Conservation (phyloP, 2,113 vertebrate genomes). For the Malurus elegans region DNA sequence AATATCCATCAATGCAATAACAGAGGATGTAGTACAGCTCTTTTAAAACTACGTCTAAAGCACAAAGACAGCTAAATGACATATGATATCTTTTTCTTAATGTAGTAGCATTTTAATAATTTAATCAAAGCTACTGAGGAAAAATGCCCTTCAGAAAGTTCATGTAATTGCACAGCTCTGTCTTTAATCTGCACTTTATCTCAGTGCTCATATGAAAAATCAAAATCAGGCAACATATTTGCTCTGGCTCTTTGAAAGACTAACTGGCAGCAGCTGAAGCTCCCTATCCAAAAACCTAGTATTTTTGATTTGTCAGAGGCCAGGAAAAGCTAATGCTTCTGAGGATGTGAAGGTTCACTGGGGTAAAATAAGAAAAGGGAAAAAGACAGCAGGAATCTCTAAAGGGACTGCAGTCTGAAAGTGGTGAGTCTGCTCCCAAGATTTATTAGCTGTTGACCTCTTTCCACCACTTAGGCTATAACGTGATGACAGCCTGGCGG, state of each 20-base stretch:
- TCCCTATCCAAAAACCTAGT: background rate
- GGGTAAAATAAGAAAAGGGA: background rate
- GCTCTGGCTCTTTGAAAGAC: background rate
- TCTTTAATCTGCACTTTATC: background rate
- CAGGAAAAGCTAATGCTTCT: slow-evolving; percentile 15
- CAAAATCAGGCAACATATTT: background rate
- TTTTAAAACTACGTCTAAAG: background rate
- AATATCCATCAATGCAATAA: background rate
- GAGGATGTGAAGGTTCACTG: background rate
- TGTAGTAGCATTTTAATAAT: slow-evolving; percentile 20
- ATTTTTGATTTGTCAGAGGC: slow-evolving; percentile 13
- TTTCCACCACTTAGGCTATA: slow-evolving; percentile 7
- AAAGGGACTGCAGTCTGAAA: background rate
- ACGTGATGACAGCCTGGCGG: background rate
- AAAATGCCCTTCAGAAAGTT: background rate
- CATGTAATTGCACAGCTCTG: background rate
- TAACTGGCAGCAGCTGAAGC: background rate
- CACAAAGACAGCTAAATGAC: background rate
- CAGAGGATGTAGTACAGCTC: background rate
- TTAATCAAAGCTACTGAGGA: background rate
- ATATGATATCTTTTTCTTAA: background rate
- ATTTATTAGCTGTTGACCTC: slow-evolving; percentile 52
- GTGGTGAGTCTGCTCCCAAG: background rate
- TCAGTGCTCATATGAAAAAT: background rate
- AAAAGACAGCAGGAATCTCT: background rate